Evolutionary conservation across 30 jellyfish, hydroid and myxozoan genomes (phyloP), one percentile per base, ranked within the genome.

Genomic region (Turritopsis dohrnii): DNA sequence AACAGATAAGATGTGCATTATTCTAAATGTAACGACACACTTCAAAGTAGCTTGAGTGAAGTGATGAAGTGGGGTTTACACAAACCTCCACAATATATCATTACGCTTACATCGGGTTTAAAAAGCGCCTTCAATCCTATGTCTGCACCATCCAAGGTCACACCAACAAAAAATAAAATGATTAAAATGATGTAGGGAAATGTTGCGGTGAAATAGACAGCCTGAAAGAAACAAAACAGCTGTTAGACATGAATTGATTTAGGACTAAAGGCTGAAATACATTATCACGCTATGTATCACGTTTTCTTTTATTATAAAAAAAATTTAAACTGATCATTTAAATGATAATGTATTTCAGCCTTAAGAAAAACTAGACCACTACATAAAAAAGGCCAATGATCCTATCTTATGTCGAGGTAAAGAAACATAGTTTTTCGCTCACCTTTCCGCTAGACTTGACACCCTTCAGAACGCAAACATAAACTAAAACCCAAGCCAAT

Each of bases 391-490:
- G 60, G 13, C 60, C 13, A 13, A 3, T 13, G 9, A 3, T 41
- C 9, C 60, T 3, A 41, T 41, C 5, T 41, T 13, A 41, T 5
- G 60, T 41, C 60, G 13, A 41, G 60, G 13, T 41, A 3, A 13
- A 41, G 13, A 41, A 41, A 41, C 5, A 41, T 13, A 13, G 5
- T 41, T 13, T 41, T 13, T 13, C 5, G 5, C 75, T 1, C 53
- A 92, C 97, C 96, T 92, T 92, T 22, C 97, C 97, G 80, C 97
- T 92, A 19, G 97, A 92, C 28, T 84, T 87, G 79, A 92, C 96
- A 18, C 97, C 97, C 29, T 92, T 92, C 0, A 92, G 92, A 71
- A 92, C 84, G 84, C 97, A 87, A 18, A 80, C 75, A 83, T 83
- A 92, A 13, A 91, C 95, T 52, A 92, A 84, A 65, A 87, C 95